Conservation (phyloP, 2,888 invertebrate genomes). For the Hypomecis punctinalis region DNA sequence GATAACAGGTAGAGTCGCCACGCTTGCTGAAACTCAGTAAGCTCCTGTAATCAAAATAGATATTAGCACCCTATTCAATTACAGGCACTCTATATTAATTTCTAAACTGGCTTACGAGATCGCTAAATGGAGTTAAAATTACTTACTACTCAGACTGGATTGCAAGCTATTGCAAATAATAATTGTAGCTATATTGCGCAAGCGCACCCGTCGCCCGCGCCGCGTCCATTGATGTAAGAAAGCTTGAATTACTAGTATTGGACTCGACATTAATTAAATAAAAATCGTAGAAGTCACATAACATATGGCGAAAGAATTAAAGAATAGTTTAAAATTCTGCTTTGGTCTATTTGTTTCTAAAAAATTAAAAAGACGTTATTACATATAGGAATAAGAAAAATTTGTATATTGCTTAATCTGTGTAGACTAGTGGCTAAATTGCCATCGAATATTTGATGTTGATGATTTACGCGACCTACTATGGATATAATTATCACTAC, state of each 20-base stretch:
- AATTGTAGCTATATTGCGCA: constrained; percentile 55
- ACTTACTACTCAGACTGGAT: constrained; percentile 34
- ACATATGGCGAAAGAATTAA: neutral
- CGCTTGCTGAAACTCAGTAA: too few relatives aligned
- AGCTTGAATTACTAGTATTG: constrained; percentile 44
- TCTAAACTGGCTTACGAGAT: constrained; percentile 1
- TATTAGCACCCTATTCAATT: neutral
- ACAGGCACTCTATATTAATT: neutral
- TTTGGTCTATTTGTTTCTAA: too few relatives aligned
- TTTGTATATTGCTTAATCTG: too few relatives aligned
- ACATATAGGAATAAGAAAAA: too few relatives aligned
- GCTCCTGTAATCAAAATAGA: neutral
- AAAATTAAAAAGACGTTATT: too few relatives aligned
- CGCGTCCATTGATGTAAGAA: constrained; percentile 51
- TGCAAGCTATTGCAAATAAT: constrained; percentile 52
- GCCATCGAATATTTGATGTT: too few relatives aligned
- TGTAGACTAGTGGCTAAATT: too few relatives aligned
- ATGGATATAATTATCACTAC: too few relatives aligned
- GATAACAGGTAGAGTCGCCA: too few relatives aligned
- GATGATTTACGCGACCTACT: too few relatives aligned
- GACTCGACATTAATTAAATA: constrained; percentile 8
- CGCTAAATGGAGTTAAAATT: constrained; percentile 10
- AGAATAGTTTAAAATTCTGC: too few relatives aligned
- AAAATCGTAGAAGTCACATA: neutral
- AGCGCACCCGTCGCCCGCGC: constrained; percentile 44